Base-by-base conservation (phyloP, 2,113 vertebrate species). In the Chaetops frenatus region DNA sequence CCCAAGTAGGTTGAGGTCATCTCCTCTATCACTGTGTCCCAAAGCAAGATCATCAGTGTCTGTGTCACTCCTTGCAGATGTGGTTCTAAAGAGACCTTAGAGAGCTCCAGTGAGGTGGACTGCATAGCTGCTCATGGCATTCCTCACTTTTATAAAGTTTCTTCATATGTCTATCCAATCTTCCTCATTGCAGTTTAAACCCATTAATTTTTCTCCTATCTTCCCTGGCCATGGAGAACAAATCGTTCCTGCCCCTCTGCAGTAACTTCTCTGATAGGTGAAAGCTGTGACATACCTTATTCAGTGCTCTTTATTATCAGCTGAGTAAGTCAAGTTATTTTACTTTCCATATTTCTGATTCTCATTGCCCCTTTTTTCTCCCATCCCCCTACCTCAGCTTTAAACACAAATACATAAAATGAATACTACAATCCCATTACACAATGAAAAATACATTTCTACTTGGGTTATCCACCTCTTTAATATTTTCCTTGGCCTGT, bases 341-440 rank as follows among this genome's bases (percentile, higher is more conserved):
- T 73, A 25, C 65, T 78, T 91, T 71, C 12, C 15, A 19, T 38
- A 44, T 81, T 67, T 79, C 15, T 45, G 24, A 44, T 56, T 83
- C 5, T 44, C 22, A 40, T 31, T 2, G 0, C 10, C 67, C 67
- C 12, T 42, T 90, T 79, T 11, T 22, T 2, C 6, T 4, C 2
- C 16, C 27, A 3, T 7, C 2, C 1, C 4, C 2, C 16, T 48
- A 10, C 1, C 9, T 4, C 12, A 72, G 6, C 2, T 94, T 89
- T 65, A 81, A 83, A 31, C 2, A 9, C 9, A 38, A 73, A 67
- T 45, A 50, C 3, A 54, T 48, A 24, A 78, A 78, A 42, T 21
- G 3, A 12, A 56, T 38, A 24, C 1, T 11, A 27, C 16, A 28
- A 4, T 51, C 13, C 27, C 21, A 80, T 11, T 64, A 40, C 6